phyloP scores from a whole-genome alignment of 2,797 vertebrate genomes.

The Enteromius radiatus region DNA sequence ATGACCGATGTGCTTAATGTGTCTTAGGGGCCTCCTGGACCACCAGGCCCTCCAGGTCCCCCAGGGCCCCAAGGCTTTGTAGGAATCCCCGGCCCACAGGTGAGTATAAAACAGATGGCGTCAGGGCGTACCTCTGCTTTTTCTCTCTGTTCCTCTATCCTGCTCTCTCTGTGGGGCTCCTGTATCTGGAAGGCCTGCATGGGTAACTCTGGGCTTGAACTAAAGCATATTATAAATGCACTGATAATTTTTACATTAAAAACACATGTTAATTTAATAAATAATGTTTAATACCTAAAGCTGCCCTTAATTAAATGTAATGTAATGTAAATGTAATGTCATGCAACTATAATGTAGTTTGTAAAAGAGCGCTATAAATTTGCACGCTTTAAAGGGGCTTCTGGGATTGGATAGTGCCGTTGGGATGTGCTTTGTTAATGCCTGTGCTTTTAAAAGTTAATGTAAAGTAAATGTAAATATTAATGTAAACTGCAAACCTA shows the following conservation, averaged over 20 bases:
- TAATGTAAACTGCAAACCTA: constrained; percentile 26
- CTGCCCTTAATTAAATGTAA: constrained; percentile 34
- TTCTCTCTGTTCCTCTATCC: constrained; percentile 19
- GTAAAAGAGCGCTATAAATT: constrained; percentile 35
- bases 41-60: constrained; percentile 85
- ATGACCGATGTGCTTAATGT: constrained; percentile 54
- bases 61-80: constrained; percentile 85
- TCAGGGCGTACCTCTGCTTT: constrained; percentile 36
- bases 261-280: constrained; percentile 11
- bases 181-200: constrained; percentile 58
- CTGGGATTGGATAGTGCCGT: constrained; percentile 67
- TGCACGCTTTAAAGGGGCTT: constrained; percentile 67
- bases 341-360: constrained; percentile 37
- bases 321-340: constrained; percentile 40
- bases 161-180: constrained; percentile 48
- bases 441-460: constrained; percentile 43
- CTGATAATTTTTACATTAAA: constrained; percentile 17
- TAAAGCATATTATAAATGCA: constrained; percentile 57
- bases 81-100: constrained; percentile 87
- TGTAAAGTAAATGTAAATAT: constrained; percentile 33
- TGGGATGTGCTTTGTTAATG: constrained; percentile 55
- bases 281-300: constrained; percentile 27
- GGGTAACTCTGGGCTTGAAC: constrained; percentile 61
- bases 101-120: constrained; percentile 68
- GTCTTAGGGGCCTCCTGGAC: constrained; percentile 86